A percentile compares a stretch with the other conserved stretches of the same genome.
Conservation (phyloP, 2,797 vertebrate genomes). For the Megalops cyprinoides region DNA sequence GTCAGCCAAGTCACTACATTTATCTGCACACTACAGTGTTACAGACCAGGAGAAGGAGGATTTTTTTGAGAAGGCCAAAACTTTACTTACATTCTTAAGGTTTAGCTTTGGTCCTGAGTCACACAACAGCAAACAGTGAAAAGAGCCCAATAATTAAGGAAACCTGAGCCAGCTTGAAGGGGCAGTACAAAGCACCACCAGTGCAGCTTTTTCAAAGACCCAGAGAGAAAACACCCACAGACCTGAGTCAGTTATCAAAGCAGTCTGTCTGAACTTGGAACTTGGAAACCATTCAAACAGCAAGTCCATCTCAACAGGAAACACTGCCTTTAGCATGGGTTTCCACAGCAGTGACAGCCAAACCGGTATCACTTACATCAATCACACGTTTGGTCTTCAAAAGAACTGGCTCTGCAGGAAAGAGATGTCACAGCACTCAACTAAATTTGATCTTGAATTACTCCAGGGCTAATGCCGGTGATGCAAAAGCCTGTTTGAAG, state of each 20-base stretch:
- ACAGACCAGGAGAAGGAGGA: not conserved
- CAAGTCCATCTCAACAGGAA: too few species aligned
- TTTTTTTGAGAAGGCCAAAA: conserved; percentile 47
- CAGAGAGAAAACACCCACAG: too few species aligned
- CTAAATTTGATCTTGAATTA: too few species aligned
- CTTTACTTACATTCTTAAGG: not conserved
- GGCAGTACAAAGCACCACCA: conserved; percentile 1
- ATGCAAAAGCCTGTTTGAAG: too few species aligned
- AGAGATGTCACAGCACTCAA: not conserved
- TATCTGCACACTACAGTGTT: not conserved
- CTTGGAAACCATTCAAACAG: too few species aligned
- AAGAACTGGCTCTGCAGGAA: not conserved
- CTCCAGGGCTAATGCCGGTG: too few species aligned
- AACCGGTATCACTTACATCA: conserved; percentile 5
- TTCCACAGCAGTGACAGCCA: not conserved
- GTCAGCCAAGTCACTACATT: conserved; percentile 46
- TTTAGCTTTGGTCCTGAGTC: not conserved
- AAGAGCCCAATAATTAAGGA: conserved; percentile 14
- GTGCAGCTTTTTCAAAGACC: too few species aligned
- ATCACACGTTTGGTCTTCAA: not conserved
- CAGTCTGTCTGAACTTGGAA: too few species aligned
- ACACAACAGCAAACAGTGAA: not conserved
- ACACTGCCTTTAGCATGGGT: too few species aligned
- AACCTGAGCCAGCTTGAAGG: not conserved
- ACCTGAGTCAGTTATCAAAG: too few species aligned